Percentiles rank a stretch among this genome's conserved stretches.
Evolutionary conservation across 1,140 invertebrate genomes (phyloP).

Genomic region (Hydropsyche tenuis): DNA sequence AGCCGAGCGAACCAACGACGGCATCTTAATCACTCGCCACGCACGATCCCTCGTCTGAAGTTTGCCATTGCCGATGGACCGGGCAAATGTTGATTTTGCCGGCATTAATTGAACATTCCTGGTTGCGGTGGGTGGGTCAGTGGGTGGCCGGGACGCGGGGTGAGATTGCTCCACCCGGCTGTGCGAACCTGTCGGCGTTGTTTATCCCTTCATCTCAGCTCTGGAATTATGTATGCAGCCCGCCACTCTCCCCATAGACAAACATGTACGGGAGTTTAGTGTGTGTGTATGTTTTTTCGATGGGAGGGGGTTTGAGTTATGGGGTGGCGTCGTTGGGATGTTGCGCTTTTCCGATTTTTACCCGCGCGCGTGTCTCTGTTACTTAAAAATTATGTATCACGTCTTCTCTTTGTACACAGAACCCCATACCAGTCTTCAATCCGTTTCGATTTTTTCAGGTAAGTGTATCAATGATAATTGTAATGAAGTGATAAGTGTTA

Average conservation of each 20-base stretch:
- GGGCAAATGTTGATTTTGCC: constrained; percentile 28
- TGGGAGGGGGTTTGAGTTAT: no score
- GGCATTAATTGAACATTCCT: constrained; percentile 41
- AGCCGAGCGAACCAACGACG: no score
- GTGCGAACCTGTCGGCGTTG: constrained; percentile 29
- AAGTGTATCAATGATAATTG: constrained; percentile 6
- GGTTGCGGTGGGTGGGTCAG: background rate
- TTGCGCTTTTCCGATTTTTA: background rate
- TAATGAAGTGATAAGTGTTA: background rate
- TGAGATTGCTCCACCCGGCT: background rate
- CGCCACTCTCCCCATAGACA: constrained; percentile 31
- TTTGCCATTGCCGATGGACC: constrained; percentile 3
- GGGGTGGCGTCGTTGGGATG: constrained; percentile 23
- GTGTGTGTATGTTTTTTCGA: background rate
- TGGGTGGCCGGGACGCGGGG: background rate
- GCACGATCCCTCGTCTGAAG: background rate
- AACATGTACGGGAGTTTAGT: constrained; percentile 9
- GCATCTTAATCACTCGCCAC: background rate
- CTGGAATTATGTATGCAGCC: constrained; percentile 40
- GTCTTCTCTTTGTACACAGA: constrained; percentile 37
- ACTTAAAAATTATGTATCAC: constrained; percentile 19
- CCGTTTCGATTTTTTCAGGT: constrained; percentile 35
- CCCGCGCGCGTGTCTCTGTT: background rate
- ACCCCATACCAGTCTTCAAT: constrained; percentile 26
- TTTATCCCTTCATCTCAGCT: constrained; percentile 41